A percentile compares a stretch with the other conserved stretches of the same genome.
These are phyloP conservation scores for Cryptotis parvus DNA, from an alignment of 2,113 vertebrate species.

Conservation along the genomic window DNA sequence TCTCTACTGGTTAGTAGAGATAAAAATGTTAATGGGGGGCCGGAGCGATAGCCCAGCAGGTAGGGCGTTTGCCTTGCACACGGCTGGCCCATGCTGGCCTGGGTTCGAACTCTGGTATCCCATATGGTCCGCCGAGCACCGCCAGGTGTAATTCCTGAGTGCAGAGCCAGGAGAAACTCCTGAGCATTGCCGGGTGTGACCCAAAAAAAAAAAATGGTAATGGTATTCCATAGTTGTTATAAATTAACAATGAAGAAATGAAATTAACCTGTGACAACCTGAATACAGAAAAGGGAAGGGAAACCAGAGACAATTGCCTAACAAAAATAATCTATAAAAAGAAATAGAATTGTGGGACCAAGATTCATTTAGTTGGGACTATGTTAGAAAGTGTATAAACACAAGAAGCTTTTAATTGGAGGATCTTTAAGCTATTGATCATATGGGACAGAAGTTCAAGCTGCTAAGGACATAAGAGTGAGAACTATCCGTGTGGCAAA, in stretches of 20 bases:
- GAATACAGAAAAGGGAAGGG: constrained; percentile 14
- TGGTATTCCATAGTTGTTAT: background rate
- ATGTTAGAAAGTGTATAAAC: background rate
- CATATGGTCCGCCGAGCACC: too few species aligned
- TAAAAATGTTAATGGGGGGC: too few species aligned
- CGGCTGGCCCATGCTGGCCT: too few species aligned
- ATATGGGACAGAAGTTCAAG: constrained; percentile 42
- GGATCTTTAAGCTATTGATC: constrained; percentile 24
- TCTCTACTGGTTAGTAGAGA: too few species aligned
- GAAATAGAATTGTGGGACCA: background rate
- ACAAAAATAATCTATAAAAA: background rate
- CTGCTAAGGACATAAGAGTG: constrained; percentile 19
- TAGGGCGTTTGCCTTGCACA: too few species aligned
- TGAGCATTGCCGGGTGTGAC: too few species aligned
- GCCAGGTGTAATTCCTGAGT: too few species aligned
- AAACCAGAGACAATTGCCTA: background rate
- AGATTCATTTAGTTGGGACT: constrained; percentile 48
- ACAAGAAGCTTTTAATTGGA: background rate
- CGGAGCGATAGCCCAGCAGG: too few species aligned
- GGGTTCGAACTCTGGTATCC: too few species aligned
- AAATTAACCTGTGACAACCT: constrained; percentile 6
- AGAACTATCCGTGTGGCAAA: too few species aligned
- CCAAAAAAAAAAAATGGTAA: too few species aligned
- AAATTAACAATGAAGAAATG: background rate
- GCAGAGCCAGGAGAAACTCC: too few species aligned